Conservation (phyloP, 2,113 vertebrate genomes). For the Tapirus terrestris region DNA sequence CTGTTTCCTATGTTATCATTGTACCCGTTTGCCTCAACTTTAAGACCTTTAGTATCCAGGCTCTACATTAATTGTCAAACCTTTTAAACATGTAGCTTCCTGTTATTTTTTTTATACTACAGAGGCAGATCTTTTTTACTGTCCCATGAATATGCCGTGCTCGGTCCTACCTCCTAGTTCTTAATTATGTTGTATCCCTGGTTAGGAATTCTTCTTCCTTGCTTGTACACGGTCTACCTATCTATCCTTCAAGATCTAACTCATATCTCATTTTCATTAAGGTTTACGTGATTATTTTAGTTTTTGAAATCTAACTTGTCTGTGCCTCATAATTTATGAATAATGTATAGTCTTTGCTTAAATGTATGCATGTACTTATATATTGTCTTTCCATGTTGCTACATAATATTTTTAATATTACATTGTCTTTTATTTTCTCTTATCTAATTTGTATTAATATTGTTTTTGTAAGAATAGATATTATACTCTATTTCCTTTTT, state of each 20-base stretch:
- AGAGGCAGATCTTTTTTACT: neutral
- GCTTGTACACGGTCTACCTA: neutral
- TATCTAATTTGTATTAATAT: neutral
- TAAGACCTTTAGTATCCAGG: neutral
- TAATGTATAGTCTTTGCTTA: neutral
- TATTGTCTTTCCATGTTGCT: neutral
- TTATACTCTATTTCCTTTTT: neutral
- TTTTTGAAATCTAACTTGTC: neutral
- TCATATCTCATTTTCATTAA: neutral
- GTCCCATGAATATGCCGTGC: neutral
- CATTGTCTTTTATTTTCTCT: neutral
- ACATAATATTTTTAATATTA: neutral
- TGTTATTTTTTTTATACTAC: neutral
- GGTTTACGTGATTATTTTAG: neutral
- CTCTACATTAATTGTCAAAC: neutral
- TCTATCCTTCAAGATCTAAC: neutral
- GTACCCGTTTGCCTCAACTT: neutral
- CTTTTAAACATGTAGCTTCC: neutral
- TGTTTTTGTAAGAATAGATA: constrained; percentile 34
- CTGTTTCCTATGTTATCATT: neutral
- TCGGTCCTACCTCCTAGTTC: neutral
- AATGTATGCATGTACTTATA: neutral
- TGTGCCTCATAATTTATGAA: neutral
- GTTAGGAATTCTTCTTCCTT: neutral
- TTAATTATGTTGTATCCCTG: neutral